These are phyloP conservation scores for Lacanobia oleracea DNA, from an alignment of 2,888 invertebrate species.

Conservation along the genomic window DNA sequence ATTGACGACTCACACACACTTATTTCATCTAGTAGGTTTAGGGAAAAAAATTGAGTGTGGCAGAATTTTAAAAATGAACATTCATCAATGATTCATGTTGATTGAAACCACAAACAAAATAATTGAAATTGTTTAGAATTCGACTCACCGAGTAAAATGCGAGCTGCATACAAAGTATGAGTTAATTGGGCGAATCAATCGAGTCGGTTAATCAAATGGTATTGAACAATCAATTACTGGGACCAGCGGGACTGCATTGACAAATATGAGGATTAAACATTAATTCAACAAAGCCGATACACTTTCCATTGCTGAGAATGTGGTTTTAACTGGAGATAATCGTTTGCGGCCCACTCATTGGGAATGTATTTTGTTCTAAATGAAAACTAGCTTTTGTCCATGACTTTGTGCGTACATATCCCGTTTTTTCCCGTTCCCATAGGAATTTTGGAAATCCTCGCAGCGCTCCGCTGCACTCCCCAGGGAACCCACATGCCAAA, in stretches of 20 bases:
- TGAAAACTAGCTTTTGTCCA: too few relatives aligned
- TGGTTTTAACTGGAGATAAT: too few relatives aligned
- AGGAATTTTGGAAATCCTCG: too few relatives aligned
- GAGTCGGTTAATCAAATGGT: constrained; percentile 17
- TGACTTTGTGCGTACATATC: too few relatives aligned
- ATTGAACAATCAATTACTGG: constrained; percentile 32
- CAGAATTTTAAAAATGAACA: neutral
- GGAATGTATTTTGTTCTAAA: too few relatives aligned
- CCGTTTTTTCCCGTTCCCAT: too few relatives aligned
- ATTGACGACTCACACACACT: neutral
- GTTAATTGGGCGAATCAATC: constrained; percentile 31
- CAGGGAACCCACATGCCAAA: too few relatives aligned
- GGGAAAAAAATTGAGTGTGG: too few relatives aligned
- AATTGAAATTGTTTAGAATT: constrained; percentile 33
- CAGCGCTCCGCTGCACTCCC: too few relatives aligned
- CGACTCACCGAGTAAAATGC: constrained; percentile 1
- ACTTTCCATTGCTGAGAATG: neutral
- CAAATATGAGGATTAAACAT: neutral
- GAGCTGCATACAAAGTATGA: constrained; percentile 33
- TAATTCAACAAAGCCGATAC: neutral
- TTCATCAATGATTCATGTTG: neutral
- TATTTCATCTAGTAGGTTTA: too few relatives aligned
- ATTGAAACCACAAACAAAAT: constrained; percentile 25
- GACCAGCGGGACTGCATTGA: neutral
- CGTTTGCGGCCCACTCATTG: too few relatives aligned